phyloP scores from a whole-genome alignment of 2,113 vertebrate genomes.

The Nothoprocta perdicaria region DNA sequence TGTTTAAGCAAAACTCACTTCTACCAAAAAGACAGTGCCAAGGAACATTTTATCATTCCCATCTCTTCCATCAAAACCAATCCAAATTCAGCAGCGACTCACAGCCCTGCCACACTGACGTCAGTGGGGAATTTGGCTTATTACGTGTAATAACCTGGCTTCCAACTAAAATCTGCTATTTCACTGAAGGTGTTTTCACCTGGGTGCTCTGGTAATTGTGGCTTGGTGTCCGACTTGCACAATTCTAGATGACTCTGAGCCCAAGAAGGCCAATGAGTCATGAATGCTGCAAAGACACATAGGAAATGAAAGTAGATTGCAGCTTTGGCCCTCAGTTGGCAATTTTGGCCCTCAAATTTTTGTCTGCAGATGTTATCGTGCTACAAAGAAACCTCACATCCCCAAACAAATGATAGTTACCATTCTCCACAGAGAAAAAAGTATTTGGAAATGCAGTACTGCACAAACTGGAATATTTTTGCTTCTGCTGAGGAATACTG shows the following conservation, averaged over 20 bases:
- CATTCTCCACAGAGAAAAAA: constrained; percentile 32
- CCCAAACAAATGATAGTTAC: constrained; percentile 37
- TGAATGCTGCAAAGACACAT: not conserved
- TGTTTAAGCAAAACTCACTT: not conserved
- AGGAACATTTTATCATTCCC: constrained; percentile 1
- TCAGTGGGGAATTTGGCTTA: constrained; percentile 40
- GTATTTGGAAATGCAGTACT: not conserved
- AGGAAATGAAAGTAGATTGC: not conserved
- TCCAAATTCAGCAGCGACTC: constrained; percentile 40
- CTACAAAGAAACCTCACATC: not conserved
- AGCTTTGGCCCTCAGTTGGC: not conserved
- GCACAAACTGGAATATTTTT: not conserved
- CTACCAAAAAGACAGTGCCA: not conserved
- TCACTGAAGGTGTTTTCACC: constrained; percentile 25
- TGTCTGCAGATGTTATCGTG: not conserved
- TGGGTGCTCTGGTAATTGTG: not conserved
- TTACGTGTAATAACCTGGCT: constrained; percentile 40
- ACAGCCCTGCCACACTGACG: not conserved
- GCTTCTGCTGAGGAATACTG: not conserved
- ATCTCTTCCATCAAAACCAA: not conserved
- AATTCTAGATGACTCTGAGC: not conserved
- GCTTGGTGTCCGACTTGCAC: constrained; percentile 9
- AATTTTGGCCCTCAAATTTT: not conserved
- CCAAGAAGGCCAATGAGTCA: constrained; percentile 8
- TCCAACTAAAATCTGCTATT: constrained; percentile 31